These are phyloP conservation scores for Caracal caracal DNA, from an alignment of 2,113 vertebrate genomes.

Conservation along the genomic window DNA sequence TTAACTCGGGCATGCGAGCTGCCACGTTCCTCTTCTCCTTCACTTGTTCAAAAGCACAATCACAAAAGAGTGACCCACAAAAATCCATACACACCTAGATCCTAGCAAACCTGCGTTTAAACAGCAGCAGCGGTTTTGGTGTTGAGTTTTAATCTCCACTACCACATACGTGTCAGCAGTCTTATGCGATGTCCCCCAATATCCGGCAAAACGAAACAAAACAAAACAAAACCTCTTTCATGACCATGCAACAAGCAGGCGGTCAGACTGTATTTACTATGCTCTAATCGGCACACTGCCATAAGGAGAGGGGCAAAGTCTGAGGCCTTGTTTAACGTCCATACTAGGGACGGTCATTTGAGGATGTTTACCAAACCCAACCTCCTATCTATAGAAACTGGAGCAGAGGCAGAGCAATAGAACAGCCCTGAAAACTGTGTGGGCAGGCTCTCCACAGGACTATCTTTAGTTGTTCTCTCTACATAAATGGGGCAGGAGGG, in stretches of 20 bases:
- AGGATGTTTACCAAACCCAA: conserved; percentile 36
- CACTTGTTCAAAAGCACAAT: background rate
- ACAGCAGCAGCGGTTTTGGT: background rate
- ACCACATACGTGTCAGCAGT: background rate
- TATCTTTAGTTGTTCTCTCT: conserved; percentile 44
- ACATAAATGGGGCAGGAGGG: background rate
- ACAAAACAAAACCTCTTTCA: background rate
- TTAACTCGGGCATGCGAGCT: background rate
- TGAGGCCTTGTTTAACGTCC: conserved; percentile 12
- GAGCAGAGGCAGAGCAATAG: conserved; percentile 41
- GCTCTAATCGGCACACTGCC: conserved; percentile 11
- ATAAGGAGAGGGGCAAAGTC: conserved; percentile 48
- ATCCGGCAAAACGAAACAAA: background rate
- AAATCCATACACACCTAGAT: background rate
- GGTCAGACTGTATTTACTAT: background rate
- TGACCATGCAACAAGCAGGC: background rate
- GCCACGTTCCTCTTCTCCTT: background rate
- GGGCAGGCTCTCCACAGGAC: conserved; percentile 42
- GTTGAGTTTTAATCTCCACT: background rate
- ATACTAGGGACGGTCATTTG: background rate
- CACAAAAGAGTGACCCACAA: conserved; percentile 25
- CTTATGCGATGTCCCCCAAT: background rate
- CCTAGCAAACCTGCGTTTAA: background rate
- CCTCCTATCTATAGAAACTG: conserved; percentile 69
- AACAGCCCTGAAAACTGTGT: conserved; percentile 15